Conservation (phyloP, 2,797 vertebrate genomes). For the Semotilus atromaculatus region DNA sequence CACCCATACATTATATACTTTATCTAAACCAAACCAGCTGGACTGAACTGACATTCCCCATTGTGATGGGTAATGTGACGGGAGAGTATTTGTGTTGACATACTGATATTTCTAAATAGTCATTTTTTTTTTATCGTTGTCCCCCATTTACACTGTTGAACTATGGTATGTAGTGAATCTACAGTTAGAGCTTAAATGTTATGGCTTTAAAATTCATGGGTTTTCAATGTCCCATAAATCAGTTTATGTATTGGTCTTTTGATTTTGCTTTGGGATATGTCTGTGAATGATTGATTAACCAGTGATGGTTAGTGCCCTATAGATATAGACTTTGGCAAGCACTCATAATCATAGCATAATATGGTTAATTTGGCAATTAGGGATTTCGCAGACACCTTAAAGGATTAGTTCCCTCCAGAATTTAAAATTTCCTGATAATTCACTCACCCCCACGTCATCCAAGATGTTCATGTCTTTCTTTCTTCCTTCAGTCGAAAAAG, state of each 20-base stretch:
- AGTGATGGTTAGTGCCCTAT: not conserved
- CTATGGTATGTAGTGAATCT: not conserved
- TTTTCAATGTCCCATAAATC: not conserved
- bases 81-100: not conserved
- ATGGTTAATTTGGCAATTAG: not conserved
- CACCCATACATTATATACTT: slow-evolving; percentile 20
- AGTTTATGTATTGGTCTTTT: not conserved
- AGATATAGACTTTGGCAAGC: not conserved
- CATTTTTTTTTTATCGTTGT: too few relatives aligned
- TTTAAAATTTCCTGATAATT: not conserved
- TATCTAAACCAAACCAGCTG: not conserved
- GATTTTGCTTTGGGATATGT: not conserved
- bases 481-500: not conserved
- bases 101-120: not conserved
- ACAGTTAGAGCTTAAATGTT: not conserved
- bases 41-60: not conserved
- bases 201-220: not conserved
- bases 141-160: not conserved
- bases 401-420: not conserved
- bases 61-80: not conserved
- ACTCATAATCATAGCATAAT: not conserved
- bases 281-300: not conserved
- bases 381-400: not conserved
- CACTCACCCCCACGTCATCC: not conserved
- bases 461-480: not conserved